Percentiles rank a stretch among this genome's conserved stretches.
phyloP scores from a whole-genome alignment of 2,888 invertebrate genomes.

The Epinotia demarniana region DNA sequence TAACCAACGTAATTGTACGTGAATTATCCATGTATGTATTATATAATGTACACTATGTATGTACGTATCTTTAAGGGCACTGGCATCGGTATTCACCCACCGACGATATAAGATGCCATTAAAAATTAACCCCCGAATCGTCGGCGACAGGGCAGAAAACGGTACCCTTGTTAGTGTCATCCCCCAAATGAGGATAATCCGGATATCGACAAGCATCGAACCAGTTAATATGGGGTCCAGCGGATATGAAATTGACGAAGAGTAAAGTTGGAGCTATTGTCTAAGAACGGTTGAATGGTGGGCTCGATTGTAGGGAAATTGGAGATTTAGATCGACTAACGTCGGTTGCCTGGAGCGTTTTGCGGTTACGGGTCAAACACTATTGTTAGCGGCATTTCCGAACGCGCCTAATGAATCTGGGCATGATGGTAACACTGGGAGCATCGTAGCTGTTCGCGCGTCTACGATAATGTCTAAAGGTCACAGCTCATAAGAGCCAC shows the following conservation, averaged over 20 bases:
- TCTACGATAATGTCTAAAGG: too few species aligned
- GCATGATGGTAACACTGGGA: too few species aligned
- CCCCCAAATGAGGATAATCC: slow-evolving; percentile 72
- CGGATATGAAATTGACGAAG: slow-evolving; percentile 42
- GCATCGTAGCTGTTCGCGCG: too few species aligned
- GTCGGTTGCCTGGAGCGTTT: background rate
- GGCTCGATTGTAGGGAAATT: slow-evolving; percentile 14
- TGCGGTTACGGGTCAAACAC: background rate
- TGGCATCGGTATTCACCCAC: slow-evolving; percentile 12
- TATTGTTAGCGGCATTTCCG: too few species aligned
- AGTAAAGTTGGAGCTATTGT: slow-evolving; percentile 37
- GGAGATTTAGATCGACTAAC: background rate
- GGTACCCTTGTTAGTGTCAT: slow-evolving; percentile 79
- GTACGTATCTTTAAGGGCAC: background rate
- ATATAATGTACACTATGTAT: background rate
- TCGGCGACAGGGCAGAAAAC: slow-evolving; percentile 63
- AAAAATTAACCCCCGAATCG: slow-evolving; percentile 44
- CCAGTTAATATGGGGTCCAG: slow-evolving; percentile 59
- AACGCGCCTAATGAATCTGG: too few species aligned
- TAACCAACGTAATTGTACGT: background rate
- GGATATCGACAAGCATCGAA: slow-evolving; percentile 68
- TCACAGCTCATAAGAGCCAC: too few species aligned
- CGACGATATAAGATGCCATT: slow-evolving; percentile 42
- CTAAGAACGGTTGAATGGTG: slow-evolving; percentile 3
- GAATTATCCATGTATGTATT: background rate